Conservation (phyloP, 2,113 vertebrate genomes). For the Daphoenositta chrysoptera region DNA sequence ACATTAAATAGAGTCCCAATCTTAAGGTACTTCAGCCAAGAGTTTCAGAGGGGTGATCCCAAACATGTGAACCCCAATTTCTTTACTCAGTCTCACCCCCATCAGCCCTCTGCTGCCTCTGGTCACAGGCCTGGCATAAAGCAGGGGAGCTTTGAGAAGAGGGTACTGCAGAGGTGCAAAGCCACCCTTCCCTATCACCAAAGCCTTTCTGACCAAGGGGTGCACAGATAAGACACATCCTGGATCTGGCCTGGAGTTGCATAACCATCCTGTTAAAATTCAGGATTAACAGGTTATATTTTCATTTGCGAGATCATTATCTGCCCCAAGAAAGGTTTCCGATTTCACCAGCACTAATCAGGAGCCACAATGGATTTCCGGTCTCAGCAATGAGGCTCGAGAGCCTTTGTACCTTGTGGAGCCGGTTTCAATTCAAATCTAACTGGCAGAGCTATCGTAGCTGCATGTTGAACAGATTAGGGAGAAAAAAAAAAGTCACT, state of each 20-base stretch:
- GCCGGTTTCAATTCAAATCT: conserved; percentile 34
- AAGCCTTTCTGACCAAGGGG: neutral
- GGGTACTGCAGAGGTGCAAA: neutral
- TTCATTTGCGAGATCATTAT: conserved; percentile 42
- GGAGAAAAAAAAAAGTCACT: neutral
- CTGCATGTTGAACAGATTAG: conserved; percentile 16
- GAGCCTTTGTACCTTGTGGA: conserved; percentile 31
- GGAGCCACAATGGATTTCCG: conserved; percentile 53
- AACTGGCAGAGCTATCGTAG: neutral
- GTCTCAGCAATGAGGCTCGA: neutral
- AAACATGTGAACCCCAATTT: neutral
- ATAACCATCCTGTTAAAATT: conserved; percentile 25
- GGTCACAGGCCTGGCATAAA: neutral
- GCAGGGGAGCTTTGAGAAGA: neutral
- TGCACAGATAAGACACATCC: neutral
- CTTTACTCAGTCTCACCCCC: neutral
- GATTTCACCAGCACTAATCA: conserved; percentile 62
- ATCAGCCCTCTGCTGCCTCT: neutral
- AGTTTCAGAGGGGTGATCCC: neutral
- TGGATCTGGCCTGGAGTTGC: neutral
- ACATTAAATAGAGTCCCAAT: neutral
- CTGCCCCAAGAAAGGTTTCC: conserved; percentile 43
- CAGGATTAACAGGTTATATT: conserved; percentile 63
- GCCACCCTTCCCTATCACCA: neutral
- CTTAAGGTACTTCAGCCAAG: neutral